Base-by-base conservation (phyloP, 2,113 vertebrate species). In the Craseonycteris thonglongyai region DNA sequence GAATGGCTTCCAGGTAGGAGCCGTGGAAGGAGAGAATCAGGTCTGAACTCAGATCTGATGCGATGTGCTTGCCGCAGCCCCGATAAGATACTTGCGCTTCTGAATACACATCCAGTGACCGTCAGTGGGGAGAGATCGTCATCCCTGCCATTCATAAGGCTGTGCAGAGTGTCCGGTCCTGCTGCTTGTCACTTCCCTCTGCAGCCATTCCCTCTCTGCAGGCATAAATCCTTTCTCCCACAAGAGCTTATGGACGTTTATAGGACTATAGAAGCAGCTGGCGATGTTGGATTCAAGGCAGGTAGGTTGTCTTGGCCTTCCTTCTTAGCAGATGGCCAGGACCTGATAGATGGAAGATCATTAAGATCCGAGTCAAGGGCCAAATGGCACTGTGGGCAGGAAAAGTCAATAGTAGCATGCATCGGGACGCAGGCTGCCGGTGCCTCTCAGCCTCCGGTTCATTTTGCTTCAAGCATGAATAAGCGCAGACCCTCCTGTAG, bases 311-410 rank as follows among this genome's bases (percentile, higher is more conserved):
- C 97, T 97, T 98, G 98, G 98, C 97, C 96, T 87, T 97, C 97
- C 97, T 96, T 72, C 91, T 97, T 96, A 98, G 98, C 98, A 98
- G 98, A 98, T 98, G 98, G 97, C 97, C 96, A 97, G 97, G 95
- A 93, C 94, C 96, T 98, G 96, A 98, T 98, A 96, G 97, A 97
- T 95, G 69, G 97, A 98, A 98, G 97, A 97, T 98, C 97, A 93
- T 91, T 97, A 97, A 96, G 96, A 97, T 97, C 97, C 61, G 91
- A 97, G 97, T 97, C 97, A 97, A 97, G 97, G 98, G 97, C 97
- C 97, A 98, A 97, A 96, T 97, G 97, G 98, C 97, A 96, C 88
- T 59, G 68, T 93, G 97, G 96, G 79, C 91, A 83, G 98, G 96
- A 96, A 96, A 96, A 97, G 92, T 96, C 93, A 96, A 95, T 97